Evolutionary conservation across 1,140 invertebrate genomes (phyloP), one percentile per base, ranked within the genome.

Genomic region (Hermetia illucens): DNA sequence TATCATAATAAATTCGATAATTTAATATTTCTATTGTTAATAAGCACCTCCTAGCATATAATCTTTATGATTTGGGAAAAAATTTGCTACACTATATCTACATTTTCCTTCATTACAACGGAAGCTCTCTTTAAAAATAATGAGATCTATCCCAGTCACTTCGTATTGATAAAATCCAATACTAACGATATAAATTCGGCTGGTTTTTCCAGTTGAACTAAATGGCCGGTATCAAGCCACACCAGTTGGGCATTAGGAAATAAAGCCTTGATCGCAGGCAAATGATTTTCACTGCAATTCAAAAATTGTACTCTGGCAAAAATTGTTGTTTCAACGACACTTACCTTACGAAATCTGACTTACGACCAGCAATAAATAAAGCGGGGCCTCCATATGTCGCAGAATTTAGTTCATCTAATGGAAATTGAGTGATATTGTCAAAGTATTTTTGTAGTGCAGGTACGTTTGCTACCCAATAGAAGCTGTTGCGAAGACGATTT

Each of bases 121-220:
- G n/a, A n/a, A n/a, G n/a, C n/a, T n/a, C n/a, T n/a, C n/a, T n/a
- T n/a, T n/a, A n/a, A n/a, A n/a, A n/a, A n/a, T n/a, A n/a, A n/a
- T n/a, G n/a, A n/a, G n/a, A n/a, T n/a, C n/a, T n/a, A n/a, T n/a
- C n/a, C n/a, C n/a, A n/a, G n/a, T n/a, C n/a, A n/a, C 24, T 27
- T 27, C 13, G 20, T 38, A 44, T 55, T 58, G 29, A 63, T 43
- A 42, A 71, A 70, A 44, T 67, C 64, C 47, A 64, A 61, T 13
- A 68, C 62, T 42, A 62, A 45, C 45, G 70, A 64, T 10, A 90
- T 52, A 59, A 93, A 91, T 49, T 81, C 74, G 5, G 62, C 49
- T 2, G 88, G 83, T 56, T 89, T 84, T 44, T 93, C 86, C 33
- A 80, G 75, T 51, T 94, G 89, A 5, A 90, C 72, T 86, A 85